Evolutionary conservation across 64 coral and sea anemone genomes (phyloP).

Genomic region (Porites australiensis): DNA sequence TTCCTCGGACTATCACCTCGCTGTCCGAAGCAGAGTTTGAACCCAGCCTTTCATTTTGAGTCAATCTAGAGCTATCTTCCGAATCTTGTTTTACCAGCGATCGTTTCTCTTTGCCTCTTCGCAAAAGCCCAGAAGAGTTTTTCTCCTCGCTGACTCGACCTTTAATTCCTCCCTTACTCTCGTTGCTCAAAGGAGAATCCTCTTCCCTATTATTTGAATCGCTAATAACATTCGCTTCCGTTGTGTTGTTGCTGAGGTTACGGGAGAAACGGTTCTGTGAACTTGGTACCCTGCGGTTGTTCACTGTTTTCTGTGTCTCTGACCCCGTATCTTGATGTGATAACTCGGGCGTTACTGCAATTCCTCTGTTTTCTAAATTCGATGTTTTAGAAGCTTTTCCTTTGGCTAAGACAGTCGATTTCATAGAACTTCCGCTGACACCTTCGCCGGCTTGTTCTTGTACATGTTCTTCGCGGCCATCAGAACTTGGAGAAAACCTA

Average conservation of each 20-base stretch:
- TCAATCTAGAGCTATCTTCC: not conserved
- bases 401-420: not conserved
- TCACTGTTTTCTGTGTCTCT: constrained; percentile 25
- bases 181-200: not conserved
- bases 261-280: constrained; percentile 44
- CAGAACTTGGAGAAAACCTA: not conserved
- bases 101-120: constrained; percentile 62
- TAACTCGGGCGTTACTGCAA: not conserved
- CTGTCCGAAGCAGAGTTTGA: constrained; percentile 10
- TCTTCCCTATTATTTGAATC: not conserved
- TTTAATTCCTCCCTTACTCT: constrained; percentile 16
- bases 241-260: constrained; percentile 53
- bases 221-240: not conserved
- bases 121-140: constrained; percentile 43
- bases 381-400: not conserved
- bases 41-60: constrained; percentile 10
- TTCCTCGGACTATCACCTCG: constrained; percentile 14
- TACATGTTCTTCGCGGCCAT: constrained; percentile 6
- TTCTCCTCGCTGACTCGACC: not conserved
- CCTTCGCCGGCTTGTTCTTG: not conserved
- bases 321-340: constrained; percentile 4
- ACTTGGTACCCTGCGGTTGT: constrained; percentile 32
- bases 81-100: constrained; percentile 9
- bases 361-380: not conserved
- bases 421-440: not conserved